A percentile compares a stretch with the other conserved stretches of the same genome.
phyloP scores from a whole-genome alignment of 1,140 invertebrate species.

The Megalonaias nervosa region DNA sequence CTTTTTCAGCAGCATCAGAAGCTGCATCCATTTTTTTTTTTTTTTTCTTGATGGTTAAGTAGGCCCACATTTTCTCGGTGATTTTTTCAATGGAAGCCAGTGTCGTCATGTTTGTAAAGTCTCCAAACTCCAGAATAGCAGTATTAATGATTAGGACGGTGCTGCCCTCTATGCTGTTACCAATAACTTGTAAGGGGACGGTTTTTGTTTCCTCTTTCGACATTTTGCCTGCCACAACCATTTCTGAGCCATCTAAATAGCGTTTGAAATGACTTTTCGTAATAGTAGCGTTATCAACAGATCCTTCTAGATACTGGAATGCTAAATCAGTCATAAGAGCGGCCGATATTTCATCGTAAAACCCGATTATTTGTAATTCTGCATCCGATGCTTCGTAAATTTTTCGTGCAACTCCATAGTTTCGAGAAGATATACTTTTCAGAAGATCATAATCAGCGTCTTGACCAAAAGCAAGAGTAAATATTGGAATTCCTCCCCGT shows the following conservation, averaged over 20 bases:
- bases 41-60: constrained; percentile 79
- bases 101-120: constrained; percentile 9
- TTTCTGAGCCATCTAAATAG: constrained; percentile 53
- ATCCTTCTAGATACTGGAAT: constrained; percentile 39
- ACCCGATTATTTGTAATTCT: constrained; percentile 79
- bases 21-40: constrained; percentile 70
- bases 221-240: constrained; percentile 49
- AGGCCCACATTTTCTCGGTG: constrained; percentile 81
- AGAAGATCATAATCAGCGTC: constrained; percentile 80
- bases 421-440: constrained; percentile 78
- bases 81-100: constrained; percentile 43
- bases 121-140: constrained; percentile 51
- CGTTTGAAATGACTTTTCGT: constrained; percentile 32
- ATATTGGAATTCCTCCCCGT: constrained; percentile 68
- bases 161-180: constrained; percentile 26
- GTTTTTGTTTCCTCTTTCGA: constrained; percentile 39
- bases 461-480: constrained; percentile 81
- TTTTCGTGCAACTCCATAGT: constrained; percentile 80
- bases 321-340: constrained; percentile 36
- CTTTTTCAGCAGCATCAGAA: neutral
- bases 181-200: constrained; percentile 27
- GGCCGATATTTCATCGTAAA: constrained; percentile 71
- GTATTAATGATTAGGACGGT: constrained; percentile 73
- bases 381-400: constrained; percentile 84
- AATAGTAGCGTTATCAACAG: constrained; percentile 24